Percentiles rank a stretch among this genome's conserved stretches.
Evolutionary conservation across 2,797 vertebrate species (phyloP).

Genomic region (Takifugu rubripes): DNA sequence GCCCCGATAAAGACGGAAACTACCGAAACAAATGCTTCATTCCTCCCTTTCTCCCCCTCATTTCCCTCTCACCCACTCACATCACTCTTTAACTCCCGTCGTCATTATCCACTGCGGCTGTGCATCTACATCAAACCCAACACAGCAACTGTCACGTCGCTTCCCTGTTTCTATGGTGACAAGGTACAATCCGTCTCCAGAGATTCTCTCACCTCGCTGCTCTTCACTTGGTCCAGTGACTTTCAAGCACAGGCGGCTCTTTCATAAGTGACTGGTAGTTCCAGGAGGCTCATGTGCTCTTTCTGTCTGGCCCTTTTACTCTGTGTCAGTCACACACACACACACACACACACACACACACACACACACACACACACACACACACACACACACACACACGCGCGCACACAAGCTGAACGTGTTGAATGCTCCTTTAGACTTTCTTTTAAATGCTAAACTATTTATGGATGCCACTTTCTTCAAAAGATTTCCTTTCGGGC

Average conservation of each 20-base stretch:
- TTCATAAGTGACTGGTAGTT: constrained; percentile 32
- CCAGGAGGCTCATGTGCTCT: constrained; percentile 8
- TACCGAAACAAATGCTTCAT: constrained; percentile 60
- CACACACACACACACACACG: neutral
- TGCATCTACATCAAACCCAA: constrained; percentile 49
- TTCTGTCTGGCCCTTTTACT: constrained; percentile 4
- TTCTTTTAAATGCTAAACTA: too few species aligned
- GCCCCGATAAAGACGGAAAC: constrained; percentile 14
- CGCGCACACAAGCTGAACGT: too few species aligned
- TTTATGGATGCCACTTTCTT: too few species aligned
- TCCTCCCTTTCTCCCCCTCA: constrained; percentile 9
- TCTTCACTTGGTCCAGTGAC: constrained; percentile 61
- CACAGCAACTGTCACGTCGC: constrained; percentile 69
- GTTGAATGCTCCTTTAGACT: too few species aligned
- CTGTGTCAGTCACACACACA: neutral
- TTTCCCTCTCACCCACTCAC: constrained; percentile 21
- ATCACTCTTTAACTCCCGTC: constrained; percentile 37
- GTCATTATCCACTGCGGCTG: constrained; percentile 39
- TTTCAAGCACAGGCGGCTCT: constrained; percentile 62
- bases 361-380: neutral
- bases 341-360: neutral
- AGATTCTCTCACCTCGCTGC: constrained; percentile 60
- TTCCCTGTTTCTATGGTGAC: constrained; percentile 86
- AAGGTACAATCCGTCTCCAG: constrained; percentile 67
- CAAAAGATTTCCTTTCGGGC: too few species aligned